phyloP scores from a whole-genome alignment of 1,140 invertebrate species.

The Leucophenga varia region DNA sequence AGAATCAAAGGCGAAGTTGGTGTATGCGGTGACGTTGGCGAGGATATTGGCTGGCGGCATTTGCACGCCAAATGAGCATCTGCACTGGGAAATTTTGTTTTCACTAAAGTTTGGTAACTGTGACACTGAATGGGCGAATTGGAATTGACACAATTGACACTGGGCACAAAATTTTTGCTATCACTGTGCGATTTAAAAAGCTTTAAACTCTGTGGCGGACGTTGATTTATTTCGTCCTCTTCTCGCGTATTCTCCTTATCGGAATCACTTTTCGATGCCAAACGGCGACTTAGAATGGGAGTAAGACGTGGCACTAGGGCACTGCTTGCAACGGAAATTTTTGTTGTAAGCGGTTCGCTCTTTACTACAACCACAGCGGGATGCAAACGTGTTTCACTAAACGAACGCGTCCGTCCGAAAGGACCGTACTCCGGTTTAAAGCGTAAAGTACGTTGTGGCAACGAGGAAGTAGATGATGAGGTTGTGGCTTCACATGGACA shows the following conservation, averaged over 20 bases:
- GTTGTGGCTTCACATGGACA: neutral
- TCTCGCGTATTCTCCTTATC: neutral
- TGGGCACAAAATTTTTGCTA: conserved; percentile 6
- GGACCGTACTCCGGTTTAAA: too few relatives aligned
- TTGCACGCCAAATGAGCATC: too few relatives aligned
- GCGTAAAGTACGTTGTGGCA: conserved; percentile 26
- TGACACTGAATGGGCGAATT: too few relatives aligned
- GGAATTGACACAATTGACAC: too few relatives aligned
- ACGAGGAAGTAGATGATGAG: conserved; percentile 8
- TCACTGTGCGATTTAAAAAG: conserved; percentile 11
- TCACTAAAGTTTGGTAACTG: too few relatives aligned
- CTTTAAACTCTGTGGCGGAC: neutral
- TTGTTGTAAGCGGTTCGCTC: conserved; percentile 2
- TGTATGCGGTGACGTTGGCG: too few relatives aligned
- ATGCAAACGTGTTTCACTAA: conserved; percentile 23
- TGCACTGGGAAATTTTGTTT: too few relatives aligned
- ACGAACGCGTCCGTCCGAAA: too few relatives aligned
- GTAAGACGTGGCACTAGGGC: conserved; percentile 1
- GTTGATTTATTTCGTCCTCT: neutral
- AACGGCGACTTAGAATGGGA: conserved; percentile 6
- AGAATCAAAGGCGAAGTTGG: too few relatives aligned
- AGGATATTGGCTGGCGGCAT: too few relatives aligned
- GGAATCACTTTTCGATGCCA: neutral
- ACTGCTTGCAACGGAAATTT: neutral
- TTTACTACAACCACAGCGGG: neutral